phyloP scores from a whole-genome alignment of 2,113 vertebrate genomes.

The Pseudorasbora parva region DNA sequence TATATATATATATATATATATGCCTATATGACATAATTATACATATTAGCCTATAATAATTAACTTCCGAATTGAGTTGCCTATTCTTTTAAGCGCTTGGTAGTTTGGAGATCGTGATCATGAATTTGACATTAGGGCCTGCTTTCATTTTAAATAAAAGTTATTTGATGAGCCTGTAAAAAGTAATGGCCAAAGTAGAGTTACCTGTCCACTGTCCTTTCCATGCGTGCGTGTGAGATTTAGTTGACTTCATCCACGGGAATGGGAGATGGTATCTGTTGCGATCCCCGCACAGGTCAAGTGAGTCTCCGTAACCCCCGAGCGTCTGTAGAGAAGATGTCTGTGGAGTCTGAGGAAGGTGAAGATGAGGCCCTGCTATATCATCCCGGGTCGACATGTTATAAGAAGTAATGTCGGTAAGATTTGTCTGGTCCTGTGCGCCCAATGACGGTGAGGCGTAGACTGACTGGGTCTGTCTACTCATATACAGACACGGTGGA shows the following conservation, averaged over 20 bases:
- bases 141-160: not conserved
- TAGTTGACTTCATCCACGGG: constrained; percentile 98
- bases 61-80: not conserved
- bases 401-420: constrained; percentile 86
- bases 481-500: constrained; percentile 93
- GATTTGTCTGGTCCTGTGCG: constrained; percentile 81
- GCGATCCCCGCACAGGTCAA: constrained; percentile 78
- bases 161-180: not conserved
- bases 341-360: constrained; percentile 77
- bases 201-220: constrained; percentile 96
- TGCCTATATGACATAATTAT: too few species aligned
- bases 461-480: constrained; percentile 80
- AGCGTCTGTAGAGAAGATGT: constrained; percentile 74
- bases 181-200: constrained; percentile 28
- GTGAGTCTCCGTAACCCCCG: constrained; percentile 78
- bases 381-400: constrained; percentile 87
- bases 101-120: not conserved
- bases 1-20: too few species aligned
- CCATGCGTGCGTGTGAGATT: constrained; percentile 90
- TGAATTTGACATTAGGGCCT: not conserved
- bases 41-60: not conserved
- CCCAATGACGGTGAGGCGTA: constrained; percentile 78
- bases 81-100: not conserved
- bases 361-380: constrained; percentile 78
- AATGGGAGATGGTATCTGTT: constrained; percentile 86